Evolutionary conservation across 2,113 vertebrate species (phyloP).

Genomic region (Chitala chitala): DNA sequence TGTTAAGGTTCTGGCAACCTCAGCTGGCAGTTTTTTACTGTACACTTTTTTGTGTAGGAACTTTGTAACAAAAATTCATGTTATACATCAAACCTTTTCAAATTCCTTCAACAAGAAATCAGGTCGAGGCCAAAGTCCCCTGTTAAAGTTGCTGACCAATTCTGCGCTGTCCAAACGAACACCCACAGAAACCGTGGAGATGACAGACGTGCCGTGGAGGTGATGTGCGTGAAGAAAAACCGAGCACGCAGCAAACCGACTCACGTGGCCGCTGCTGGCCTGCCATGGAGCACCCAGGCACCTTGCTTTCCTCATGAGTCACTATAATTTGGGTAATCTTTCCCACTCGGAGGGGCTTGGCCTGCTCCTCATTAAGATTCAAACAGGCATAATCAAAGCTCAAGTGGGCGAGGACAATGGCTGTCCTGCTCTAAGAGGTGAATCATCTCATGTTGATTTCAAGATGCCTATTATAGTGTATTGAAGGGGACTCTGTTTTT

Average conservation of each 20-base stretch:
- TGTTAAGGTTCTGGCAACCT: no score
- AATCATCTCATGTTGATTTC: conserved; percentile 34
- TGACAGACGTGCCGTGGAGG: no score
- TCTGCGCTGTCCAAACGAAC: neutral
- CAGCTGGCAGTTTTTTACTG: neutral
- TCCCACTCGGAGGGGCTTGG: conserved; percentile 33
- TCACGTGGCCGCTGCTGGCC: neutral
- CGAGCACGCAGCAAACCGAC: neutral
- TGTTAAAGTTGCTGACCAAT: neutral
- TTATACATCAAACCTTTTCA: no score
- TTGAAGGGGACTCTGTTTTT: conserved; percentile 27
- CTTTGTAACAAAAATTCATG: no score
- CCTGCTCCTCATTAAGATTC: conserved; percentile 27
- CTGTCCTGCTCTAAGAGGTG: conserved; percentile 22
- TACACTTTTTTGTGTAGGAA: neutral
- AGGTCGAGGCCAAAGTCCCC: no score
- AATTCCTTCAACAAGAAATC: no score
- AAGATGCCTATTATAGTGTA: conserved; percentile 28
- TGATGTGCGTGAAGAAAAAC: no score
- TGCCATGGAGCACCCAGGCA: neutral
- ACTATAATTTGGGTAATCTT: conserved; percentile 39
- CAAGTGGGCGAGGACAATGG: conserved; percentile 25
- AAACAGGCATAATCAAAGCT: conserved; percentile 42
- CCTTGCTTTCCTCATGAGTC: neutral
- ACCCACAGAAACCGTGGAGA: neutral